Percentiles rank a stretch among this genome's conserved stretches.
phyloP scores from a whole-genome alignment of 1,140 invertebrate species.

The Drosophila arizonae region DNA sequence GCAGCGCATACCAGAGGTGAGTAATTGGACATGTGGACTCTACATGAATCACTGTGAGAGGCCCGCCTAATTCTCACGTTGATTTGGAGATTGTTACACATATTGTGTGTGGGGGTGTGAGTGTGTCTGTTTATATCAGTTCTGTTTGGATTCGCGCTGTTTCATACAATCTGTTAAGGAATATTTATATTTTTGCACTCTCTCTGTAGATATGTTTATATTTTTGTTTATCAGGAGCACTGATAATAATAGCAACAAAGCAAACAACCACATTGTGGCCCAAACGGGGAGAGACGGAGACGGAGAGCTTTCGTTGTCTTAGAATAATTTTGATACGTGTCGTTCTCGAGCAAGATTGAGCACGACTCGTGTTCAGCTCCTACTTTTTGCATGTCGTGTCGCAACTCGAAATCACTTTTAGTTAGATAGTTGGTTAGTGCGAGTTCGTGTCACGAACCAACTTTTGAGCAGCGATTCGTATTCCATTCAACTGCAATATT shows the following conservation, averaged over 20 bases:
- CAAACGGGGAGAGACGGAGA: background rate
- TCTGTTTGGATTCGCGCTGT: constrained; percentile 12
- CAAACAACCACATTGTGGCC: background rate
- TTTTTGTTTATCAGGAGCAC: constrained; percentile 54
- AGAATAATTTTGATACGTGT: too few species aligned
- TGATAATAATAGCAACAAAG: constrained; percentile 15
- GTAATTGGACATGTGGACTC: constrained; percentile 27
- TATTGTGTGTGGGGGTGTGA: too few species aligned
- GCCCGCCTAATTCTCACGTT: constrained; percentile 11
- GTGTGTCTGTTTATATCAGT: too few species aligned
- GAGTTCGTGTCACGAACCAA: background rate
- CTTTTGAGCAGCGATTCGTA: background rate
- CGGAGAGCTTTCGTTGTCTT: too few species aligned
- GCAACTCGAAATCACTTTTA: too few species aligned
- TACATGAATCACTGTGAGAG: background rate
- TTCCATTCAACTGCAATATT: background rate
- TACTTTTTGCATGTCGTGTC: too few species aligned
- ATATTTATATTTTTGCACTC: constrained; percentile 59
- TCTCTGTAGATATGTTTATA: constrained; percentile 49
- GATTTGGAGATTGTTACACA: too few species aligned
- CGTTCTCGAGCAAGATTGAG: too few species aligned
- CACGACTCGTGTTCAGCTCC: too few species aligned
- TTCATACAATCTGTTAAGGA: constrained; percentile 46
- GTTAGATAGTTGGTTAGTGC: too few species aligned
- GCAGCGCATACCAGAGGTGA: constrained; percentile 92